Evolutionary conservation across 2,888 invertebrate genomes (phyloP).

Genomic region (Silvanus unidentatus): DNA sequence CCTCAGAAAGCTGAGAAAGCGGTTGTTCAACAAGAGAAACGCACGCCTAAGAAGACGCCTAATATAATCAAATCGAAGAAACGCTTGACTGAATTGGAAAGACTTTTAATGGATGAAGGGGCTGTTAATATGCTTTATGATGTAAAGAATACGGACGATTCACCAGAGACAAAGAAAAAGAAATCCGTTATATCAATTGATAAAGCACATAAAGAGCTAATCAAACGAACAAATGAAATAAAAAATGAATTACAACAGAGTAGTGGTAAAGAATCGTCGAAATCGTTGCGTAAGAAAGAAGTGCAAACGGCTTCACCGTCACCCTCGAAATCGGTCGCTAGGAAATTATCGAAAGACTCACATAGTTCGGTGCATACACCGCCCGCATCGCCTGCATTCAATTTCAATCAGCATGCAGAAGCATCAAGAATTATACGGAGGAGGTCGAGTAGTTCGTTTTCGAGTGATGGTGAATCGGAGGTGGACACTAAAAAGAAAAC

Average conservation of each 20-base stretch:
- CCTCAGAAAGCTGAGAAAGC: conserved; percentile 6
- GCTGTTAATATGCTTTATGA: conserved; percentile 81
- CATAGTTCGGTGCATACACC: conserved; percentile 45
- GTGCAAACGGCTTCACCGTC: conserved; percentile 9
- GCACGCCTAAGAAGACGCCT: conserved; percentile 8
- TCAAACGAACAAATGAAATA: conserved; percentile 40
- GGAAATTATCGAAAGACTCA: conserved; percentile 45
- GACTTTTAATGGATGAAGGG: conserved; percentile 75
- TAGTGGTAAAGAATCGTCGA: conserved; percentile 42
- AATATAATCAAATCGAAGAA: conserved; percentile 19
- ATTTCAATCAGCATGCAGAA: conserved; percentile 59
- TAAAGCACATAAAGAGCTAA: conserved; percentile 37
- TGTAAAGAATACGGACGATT: conserved; percentile 54
- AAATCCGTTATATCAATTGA: conserved; percentile 35
- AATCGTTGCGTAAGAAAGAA: conserved; percentile 48
- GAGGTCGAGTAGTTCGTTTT: conserved; percentile 78
- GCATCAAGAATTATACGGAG: conserved; percentile 75
- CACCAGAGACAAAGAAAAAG: conserved; percentile 25
- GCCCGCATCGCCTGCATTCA: conserved; percentile 51
- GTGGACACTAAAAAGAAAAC: conserved; percentile 31
- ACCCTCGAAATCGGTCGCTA: conserved; percentile 13
- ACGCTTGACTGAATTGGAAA: conserved; percentile 65
- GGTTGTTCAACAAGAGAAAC: conserved; percentile 10
- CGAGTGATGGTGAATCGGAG: conserved; percentile 44
- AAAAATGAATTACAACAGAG: conserved; percentile 39